Evolutionary conservation across 1,140 invertebrate species (phyloP).

Genomic region (Coenobita brevimanus): DNA sequence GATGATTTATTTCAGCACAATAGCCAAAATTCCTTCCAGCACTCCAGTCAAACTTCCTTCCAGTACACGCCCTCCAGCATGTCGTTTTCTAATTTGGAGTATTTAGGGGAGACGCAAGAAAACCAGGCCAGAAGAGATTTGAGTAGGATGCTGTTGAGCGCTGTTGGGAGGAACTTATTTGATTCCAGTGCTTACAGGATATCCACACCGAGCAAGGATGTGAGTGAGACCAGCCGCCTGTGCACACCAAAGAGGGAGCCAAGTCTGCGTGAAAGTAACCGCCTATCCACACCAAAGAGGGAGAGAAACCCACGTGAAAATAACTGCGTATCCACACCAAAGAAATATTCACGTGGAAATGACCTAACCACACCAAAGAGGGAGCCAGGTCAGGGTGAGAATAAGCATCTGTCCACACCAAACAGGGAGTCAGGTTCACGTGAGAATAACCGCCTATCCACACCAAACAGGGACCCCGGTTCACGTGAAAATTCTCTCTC

Average conservation of each 20-base stretch:
- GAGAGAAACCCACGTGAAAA: neutral
- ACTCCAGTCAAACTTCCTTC: neutral
- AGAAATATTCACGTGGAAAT: neutral
- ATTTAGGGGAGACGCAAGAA: neutral
- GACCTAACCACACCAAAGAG: constrained; percentile 23
- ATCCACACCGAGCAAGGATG: constrained; percentile 20
- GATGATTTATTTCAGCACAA: constrained; percentile 28
- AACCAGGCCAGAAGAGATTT: constrained; percentile 23
- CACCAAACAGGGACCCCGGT: neutral
- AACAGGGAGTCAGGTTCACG: neutral
- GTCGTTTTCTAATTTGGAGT: constrained; percentile 18
- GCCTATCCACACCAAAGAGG: constrained; percentile 26
- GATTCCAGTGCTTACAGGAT: constrained; percentile 34
- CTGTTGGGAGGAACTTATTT: constrained; percentile 57
- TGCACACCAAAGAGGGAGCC: constrained; percentile 11
- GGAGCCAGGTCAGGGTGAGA: neutral
- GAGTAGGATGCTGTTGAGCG: constrained; percentile 43
- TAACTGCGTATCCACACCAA: constrained; percentile 30
- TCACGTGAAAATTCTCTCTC: neutral
- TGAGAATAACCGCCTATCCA: constrained; percentile 22
- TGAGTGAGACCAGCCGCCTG: constrained; percentile 32
- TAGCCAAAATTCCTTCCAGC: neutral
- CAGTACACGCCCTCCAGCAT: constrained; percentile 34
- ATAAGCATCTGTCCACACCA: constrained; percentile 29
- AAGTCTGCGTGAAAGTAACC: neutral